These are phyloP conservation scores for Pituophis catenifer DNA, from an alignment of 2,113 vertebrate genomes.

Conservation along the genomic window DNA sequence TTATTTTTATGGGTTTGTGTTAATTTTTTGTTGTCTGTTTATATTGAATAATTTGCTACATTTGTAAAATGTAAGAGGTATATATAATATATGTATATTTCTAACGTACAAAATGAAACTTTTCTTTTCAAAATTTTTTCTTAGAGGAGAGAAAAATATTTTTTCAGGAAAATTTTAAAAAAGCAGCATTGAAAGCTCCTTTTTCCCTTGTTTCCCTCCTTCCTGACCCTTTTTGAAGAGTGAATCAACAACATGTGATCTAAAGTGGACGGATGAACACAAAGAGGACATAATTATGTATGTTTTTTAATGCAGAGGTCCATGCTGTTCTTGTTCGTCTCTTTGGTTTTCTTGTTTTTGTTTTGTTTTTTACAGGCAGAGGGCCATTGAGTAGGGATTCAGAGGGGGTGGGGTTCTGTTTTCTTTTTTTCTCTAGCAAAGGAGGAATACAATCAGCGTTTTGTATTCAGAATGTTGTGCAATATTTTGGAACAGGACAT, in stretches of 20 bases:
- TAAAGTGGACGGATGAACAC: conserved; percentile 44
- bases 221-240: conserved; percentile 46
- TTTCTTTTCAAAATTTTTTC: conserved; percentile 81
- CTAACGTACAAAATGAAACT: conserved; percentile 79
- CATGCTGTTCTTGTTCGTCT: conserved; percentile 47
- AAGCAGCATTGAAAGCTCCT: conserved; percentile 70
- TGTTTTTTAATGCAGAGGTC: conserved; percentile 45
- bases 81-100: conserved; percentile 88
- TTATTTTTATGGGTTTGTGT: conserved; percentile 77
- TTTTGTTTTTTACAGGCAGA: conserved; percentile 45
- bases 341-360: conserved; percentile 41
- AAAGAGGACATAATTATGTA: conserved; percentile 58
- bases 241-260: conserved; percentile 49
- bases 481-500: conserved; percentile 82
- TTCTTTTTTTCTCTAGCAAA: conserved; percentile 68
- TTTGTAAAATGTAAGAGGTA: conserved; percentile 85
- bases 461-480: conserved; percentile 85
- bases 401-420: conserved; percentile 41
- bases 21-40: conserved; percentile 75
- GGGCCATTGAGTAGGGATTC: conserved; percentile 54
- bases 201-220: conserved; percentile 59
- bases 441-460: conserved; percentile 77
- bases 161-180: conserved; percentile 80
- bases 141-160: conserved; percentile 79
- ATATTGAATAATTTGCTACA: conserved; percentile 84